These are phyloP conservation scores for Danionella cerebrum DNA, from an alignment of 2,113 vertebrate genomes.

Conservation along the genomic window DNA sequence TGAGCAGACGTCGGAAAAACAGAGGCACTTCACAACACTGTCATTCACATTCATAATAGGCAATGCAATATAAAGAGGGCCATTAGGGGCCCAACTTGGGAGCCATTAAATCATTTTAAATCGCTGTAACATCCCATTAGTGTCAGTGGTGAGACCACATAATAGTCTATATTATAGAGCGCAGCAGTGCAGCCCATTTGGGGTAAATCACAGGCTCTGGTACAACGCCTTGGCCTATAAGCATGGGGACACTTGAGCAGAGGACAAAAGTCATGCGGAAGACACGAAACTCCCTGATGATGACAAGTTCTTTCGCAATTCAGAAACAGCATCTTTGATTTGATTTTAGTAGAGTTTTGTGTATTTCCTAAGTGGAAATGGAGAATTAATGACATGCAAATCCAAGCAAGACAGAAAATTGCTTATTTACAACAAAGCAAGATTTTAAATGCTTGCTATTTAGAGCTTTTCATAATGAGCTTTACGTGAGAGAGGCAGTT, in stretches of 20 bases:
- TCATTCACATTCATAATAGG: slow-evolving; percentile 98
- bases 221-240: slow-evolving; percentile 38
- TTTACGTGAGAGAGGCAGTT: slow-evolving; percentile 25
- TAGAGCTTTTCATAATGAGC: neutral
- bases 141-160: slow-evolving; percentile 96
- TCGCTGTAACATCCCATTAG: slow-evolving; percentile 99
- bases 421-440: neutral
- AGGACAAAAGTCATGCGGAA: neutral
- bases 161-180: slow-evolving; percentile 97
- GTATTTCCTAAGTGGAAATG: neutral
- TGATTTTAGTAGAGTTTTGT: neutral
- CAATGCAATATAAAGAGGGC: slow-evolving; percentile 98
- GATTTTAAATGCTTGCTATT: neutral
- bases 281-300: neutral
- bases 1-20: slow-evolving; percentile 63
- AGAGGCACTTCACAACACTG: slow-evolving; percentile 95
- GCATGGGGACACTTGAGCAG: slow-evolving; percentile 46
- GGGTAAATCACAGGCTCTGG: slow-evolving; percentile 77
- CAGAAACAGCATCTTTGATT: neutral
- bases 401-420: neutral
- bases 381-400: neutral
- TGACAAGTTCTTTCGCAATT: neutral
- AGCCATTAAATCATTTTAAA: slow-evolving; percentile 99
- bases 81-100: slow-evolving; percentile 98
- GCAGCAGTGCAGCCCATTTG: slow-evolving; percentile 95